Conservation (phyloP, 2,113 vertebrate species). For the Diadophis punctatus region DNA sequence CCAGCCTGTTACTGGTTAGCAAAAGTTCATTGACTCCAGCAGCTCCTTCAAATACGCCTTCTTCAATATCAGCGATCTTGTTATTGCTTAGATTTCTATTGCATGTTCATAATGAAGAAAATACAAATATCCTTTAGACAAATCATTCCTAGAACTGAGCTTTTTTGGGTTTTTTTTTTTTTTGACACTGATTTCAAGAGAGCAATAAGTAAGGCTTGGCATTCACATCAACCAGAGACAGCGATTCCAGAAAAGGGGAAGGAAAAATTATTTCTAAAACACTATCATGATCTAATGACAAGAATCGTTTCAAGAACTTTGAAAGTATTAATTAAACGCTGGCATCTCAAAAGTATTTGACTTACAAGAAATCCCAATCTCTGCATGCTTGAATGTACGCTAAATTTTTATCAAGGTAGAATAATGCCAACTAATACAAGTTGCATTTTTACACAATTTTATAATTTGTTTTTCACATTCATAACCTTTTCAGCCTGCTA, state of each 20-base stretch:
- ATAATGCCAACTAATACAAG: not conserved
- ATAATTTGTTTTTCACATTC: not conserved
- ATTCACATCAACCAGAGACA: not conserved
- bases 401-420: not conserved
- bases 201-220: not conserved
- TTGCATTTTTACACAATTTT: not conserved
- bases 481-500: not conserved
- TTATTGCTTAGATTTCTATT: constrained; percentile 96
- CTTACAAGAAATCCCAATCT: not conserved
- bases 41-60: constrained; percentile 94
- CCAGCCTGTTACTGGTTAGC: constrained; percentile 91
- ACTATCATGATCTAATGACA: not conserved
- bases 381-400: not conserved
- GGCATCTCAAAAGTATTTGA: not conserved
- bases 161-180: too few species aligned
- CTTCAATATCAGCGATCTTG: constrained; percentile 97
- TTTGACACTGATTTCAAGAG: not conserved
- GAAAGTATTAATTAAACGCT: not conserved
- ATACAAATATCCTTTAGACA: not conserved
- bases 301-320: not conserved
- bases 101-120: constrained; percentile 29
- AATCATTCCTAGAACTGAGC: not conserved
- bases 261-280: not conserved
- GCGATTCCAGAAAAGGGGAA: not conserved
- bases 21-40: constrained; percentile 92